Percentiles rank a stretch among this genome's conserved stretches.
These are phyloP conservation scores for Melanargia galathea DNA, from an alignment of 2,888 invertebrate genomes.

Conservation along the genomic window DNA sequence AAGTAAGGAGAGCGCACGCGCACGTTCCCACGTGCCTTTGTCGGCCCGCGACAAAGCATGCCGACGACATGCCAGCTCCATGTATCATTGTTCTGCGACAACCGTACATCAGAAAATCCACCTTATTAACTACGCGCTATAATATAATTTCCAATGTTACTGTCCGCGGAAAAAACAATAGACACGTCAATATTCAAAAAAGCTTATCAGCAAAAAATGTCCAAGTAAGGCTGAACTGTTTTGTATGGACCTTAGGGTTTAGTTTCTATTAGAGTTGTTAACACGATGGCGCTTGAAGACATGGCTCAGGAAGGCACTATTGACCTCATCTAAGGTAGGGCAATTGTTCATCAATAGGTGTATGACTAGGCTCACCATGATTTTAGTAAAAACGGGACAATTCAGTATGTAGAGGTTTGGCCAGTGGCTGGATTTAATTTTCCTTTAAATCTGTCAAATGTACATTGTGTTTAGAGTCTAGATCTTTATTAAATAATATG, in stretches of 20 bases:
- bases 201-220: constrained; percentile 39
- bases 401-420: background rate
- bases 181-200: constrained; percentile 41
- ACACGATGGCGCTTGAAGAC: constrained; percentile 50
- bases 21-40: constrained; percentile 80
- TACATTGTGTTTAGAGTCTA: too few species aligned
- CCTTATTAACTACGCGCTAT: constrained; percentile 44
- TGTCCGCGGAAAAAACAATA: constrained; percentile 57
- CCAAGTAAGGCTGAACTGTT: constrained; percentile 38
- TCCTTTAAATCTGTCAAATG: too few species aligned
- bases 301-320: constrained; percentile 49
- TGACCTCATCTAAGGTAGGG: constrained; percentile 80
- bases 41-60: constrained; percentile 77
- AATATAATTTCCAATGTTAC: constrained; percentile 40
- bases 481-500: too few species aligned
- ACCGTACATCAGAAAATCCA: constrained; percentile 42
- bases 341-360: constrained; percentile 80
- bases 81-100: constrained; percentile 43
- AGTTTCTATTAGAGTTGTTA: constrained; percentile 35
- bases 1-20: constrained; percentile 69
- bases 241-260: background rate
- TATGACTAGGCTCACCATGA: constrained; percentile 47
- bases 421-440: too few species aligned
- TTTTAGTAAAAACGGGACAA: background rate
- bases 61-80: constrained; percentile 69